A percentile compares a stretch with the other conserved stretches of the same genome.
phyloP scores from a whole-genome alignment of 2,888 invertebrate species.

The Corythucha ciliata region DNA sequence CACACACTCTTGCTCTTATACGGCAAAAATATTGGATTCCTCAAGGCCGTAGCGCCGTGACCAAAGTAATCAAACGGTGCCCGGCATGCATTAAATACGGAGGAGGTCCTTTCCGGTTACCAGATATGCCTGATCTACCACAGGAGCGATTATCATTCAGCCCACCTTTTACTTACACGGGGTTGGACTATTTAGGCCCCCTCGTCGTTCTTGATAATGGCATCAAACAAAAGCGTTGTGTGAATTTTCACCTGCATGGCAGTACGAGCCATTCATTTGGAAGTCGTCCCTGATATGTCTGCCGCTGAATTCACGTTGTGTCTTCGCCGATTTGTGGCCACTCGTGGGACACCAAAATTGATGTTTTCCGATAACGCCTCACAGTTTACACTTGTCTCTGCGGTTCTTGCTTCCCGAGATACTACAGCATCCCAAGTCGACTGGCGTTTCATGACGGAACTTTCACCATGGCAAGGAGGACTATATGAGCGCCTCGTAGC shows the following conservation, averaged over 20 bases:
- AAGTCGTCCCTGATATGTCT: constrained; percentile 5
- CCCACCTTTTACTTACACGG: constrained; percentile 18
- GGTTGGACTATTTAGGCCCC: constrained; percentile 22
- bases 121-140: constrained; percentile 16
- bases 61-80: constrained; percentile 1
- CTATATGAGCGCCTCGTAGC: constrained; percentile 18
- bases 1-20: constrained; percentile 4
- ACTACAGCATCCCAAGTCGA: background rate
- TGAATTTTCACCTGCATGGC: constrained; percentile 2
- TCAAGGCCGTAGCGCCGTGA: background rate
- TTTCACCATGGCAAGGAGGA: constrained; percentile 22
- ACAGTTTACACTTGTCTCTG: background rate
- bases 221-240: constrained; percentile 35
- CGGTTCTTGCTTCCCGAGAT: background rate
- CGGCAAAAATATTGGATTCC: constrained; percentile 4
- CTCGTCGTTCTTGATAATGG: background rate
- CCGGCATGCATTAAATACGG: background rate
- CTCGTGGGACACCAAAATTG: background rate
- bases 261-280: constrained; percentile 10
- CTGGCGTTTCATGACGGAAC: constrained; percentile 15
- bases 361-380: constrained; percentile 11
- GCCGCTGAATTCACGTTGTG: constrained; percentile 5
- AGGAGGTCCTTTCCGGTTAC: constrained; percentile 14
- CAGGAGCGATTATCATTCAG: constrained; percentile 2
- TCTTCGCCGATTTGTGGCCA: constrained; percentile 3